Base-by-base conservation (phyloP, 1,140 invertebrate species). In the Philotrypesis tridentata region DNA sequence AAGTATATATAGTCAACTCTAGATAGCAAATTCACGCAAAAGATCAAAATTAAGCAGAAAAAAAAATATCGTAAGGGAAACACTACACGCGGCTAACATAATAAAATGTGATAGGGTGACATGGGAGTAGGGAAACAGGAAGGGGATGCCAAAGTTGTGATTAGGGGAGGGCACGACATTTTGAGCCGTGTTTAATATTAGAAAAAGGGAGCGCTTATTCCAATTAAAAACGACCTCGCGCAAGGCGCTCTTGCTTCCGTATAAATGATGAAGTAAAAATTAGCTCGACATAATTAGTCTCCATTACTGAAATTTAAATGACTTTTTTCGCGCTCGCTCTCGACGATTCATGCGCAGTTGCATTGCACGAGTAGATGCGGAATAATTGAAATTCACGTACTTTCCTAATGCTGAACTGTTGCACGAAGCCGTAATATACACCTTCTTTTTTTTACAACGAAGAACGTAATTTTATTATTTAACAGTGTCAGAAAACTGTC, bases 121-220 rank as follows among this genome's bases (percentile, higher is more conserved):
- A 21, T 4, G 14, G 7, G 29, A 31, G 12, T 37, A 21, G 21
- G 65, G 17, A 33, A 11, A 21, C 2, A 33, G n/a, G 6, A 61
- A 31, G 60, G 29, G 11, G 33, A 12, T 17, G 31, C 9, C 63
- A 31, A 67, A 77, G 23, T 33, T 14, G 40, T 48, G 23, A 77
- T 43, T 11, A 48, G 21, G 63, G 75, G 21, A 67, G 61, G 33
- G 33, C 14, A 9, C 33, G n/a, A 33, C 17, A n/a, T 65, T 67
- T 48, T 25, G 33, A 31, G 17, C 23, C 27, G 23, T 77, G 63
- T 77, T 77, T 77, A n/a, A 77, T 77, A 77, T 67, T 77, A 48
- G 33, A 48, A 43, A 48, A 33, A 60, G 61, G 7, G 63, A n/a
- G 12, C 25, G 3, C 11, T 27, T 37, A 3, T 37, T 77, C 37